Conservation (phyloP, 2,888 invertebrate genomes). For the Cryptops parisi region DNA sequence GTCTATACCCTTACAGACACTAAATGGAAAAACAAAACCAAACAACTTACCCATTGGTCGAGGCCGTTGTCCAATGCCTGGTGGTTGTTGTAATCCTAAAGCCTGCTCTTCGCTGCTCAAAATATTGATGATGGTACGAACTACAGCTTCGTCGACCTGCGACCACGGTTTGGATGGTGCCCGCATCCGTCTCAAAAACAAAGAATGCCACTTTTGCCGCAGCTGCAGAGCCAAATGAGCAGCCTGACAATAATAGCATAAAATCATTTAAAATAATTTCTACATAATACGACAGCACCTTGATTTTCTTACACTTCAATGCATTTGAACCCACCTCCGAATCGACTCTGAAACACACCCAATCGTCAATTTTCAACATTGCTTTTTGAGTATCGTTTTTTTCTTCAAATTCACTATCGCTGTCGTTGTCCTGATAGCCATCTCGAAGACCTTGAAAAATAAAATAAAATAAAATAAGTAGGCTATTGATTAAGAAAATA, state of each 20-base stretch:
- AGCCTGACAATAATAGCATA: constrained; percentile 24
- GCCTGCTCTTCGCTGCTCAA: constrained; percentile 55
- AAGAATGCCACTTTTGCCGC: constrained; percentile 54
- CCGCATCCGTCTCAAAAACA: constrained; percentile 43
- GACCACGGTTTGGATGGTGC: constrained; percentile 36
- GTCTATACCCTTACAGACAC: too few relatives aligned
- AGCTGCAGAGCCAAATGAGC: constrained; percentile 50
- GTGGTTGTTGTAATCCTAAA: constrained; percentile 51
- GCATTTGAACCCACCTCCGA: constrained; percentile 40
- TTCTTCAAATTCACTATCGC: constrained; percentile 42
- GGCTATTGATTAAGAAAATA: not conserved
- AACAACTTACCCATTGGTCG: constrained; percentile 40
- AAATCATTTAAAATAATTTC: too few relatives aligned
- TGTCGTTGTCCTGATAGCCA: constrained; percentile 25
- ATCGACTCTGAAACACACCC: constrained; percentile 55
- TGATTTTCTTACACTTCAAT: not conserved
- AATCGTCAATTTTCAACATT: constrained; percentile 51
- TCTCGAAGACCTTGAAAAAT: constrained; percentile 17
- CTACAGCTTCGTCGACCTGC: constrained; percentile 48
- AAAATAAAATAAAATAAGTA: not conserved
- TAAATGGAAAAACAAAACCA: not conserved
- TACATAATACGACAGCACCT: too few relatives aligned
- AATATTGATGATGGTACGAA: constrained; percentile 49
- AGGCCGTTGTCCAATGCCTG: constrained; percentile 60
- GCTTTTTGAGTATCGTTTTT: constrained; percentile 36